These are phyloP conservation scores for Panurus biarmicus DNA, from an alignment of 2,113 vertebrate species.

Conservation along the genomic window DNA sequence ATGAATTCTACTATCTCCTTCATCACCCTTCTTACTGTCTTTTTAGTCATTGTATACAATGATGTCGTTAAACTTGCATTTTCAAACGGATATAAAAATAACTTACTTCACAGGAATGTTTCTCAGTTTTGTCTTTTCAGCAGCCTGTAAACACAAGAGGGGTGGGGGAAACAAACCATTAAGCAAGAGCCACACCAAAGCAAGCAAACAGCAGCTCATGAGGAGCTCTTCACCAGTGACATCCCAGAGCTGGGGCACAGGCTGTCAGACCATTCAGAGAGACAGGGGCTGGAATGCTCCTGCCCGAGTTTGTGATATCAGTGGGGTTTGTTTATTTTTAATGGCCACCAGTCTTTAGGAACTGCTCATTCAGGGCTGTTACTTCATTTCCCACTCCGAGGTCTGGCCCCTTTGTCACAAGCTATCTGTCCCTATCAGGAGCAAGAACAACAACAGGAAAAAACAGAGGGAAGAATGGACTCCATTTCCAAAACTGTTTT, in stretches of 20 bases:
- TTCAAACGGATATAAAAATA: constrained; percentile 35
- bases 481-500: constrained; percentile 50
- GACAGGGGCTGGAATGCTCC: neutral
- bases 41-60: neutral
- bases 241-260: neutral
- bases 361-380: neutral
- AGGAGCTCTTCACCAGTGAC: neutral
- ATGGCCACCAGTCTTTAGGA: neutral
- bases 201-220: neutral
- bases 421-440: neutral
- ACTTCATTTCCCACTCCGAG: neutral
- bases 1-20: constrained; percentile 19
- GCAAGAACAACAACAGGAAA: neutral
- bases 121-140: constrained; percentile 90
- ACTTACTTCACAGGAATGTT: constrained; percentile 88
- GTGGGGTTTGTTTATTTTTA: neutral
- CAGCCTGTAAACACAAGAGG: constrained; percentile 80
- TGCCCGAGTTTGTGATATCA: neutral
- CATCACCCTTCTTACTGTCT: neutral
- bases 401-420: neutral
- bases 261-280: neutral
- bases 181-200: constrained; percentile 17
- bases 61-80: constrained; percentile 9
- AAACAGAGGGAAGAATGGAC: neutral
- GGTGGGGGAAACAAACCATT: constrained; percentile 51